phyloP scores from a whole-genome alignment of 2,888 invertebrate species.

The Pammene aurita region DNA sequence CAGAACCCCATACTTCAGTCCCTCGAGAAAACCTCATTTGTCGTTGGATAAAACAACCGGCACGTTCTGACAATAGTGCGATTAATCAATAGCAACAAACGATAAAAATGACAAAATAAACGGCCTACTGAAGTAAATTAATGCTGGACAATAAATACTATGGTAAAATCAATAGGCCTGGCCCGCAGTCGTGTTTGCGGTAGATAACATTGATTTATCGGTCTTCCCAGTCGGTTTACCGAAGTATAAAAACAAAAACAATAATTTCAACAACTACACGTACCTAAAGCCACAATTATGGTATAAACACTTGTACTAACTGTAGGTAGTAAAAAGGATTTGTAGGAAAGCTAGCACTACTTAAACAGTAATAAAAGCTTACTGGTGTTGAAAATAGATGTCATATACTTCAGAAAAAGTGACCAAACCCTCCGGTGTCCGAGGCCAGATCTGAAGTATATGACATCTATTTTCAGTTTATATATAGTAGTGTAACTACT shows the following conservation, averaged over 20 bases:
- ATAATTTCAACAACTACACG: background rate
- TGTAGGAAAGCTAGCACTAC: background rate
- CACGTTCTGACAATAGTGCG: background rate
- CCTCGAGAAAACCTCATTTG: no score
- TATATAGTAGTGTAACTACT: no score
- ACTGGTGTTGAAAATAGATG: no score
- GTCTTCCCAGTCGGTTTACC: slow-evolving; percentile 17
- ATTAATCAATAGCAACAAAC: no score
- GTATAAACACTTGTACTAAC: background rate
- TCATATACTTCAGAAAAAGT: no score
- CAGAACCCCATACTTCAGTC: no score
- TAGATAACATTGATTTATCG: no score
- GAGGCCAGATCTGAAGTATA: no score
- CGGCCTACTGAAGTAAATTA: background rate
- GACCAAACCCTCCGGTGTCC: no score
- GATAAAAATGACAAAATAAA: no score
- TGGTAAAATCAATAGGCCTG: slow-evolving; percentile 22
- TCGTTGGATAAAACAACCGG: no score
- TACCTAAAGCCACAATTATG: background rate
- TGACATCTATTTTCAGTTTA: no score
- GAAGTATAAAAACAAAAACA: background rate
- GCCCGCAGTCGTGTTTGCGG: slow-evolving; percentile 18
- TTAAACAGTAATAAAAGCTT: slow-evolving; percentile 9
- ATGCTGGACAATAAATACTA: background rate
- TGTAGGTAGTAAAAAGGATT: background rate